These are phyloP conservation scores for Actenoides lindsayi DNA, from an alignment of 2,113 vertebrate genomes.

Conservation along the genomic window DNA sequence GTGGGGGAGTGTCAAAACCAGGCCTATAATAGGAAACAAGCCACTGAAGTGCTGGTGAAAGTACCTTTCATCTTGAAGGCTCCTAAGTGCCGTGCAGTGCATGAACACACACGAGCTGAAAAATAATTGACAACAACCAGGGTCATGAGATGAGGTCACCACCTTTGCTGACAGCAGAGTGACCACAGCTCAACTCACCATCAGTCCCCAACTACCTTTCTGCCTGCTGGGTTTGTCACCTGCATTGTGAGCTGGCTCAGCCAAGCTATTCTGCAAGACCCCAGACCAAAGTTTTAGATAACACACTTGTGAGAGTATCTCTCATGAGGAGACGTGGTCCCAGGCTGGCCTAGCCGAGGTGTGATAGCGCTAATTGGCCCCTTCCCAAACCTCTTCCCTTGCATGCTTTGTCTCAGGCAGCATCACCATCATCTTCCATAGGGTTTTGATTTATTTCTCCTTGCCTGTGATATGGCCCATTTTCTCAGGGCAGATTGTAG, in stretches of 20 bases:
- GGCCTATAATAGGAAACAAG: conserved; percentile 58
- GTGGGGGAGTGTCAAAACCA: conserved; percentile 47
- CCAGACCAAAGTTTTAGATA: not conserved
- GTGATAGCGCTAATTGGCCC: not conserved
- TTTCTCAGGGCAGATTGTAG: not conserved
- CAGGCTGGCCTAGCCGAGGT: fast-evolving
- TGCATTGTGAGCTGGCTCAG: not conserved
- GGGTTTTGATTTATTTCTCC: not conserved
- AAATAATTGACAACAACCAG: not conserved
- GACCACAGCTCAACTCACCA: not conserved
- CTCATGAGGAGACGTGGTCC: not conserved
- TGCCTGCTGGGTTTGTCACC: not conserved
- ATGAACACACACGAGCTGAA: not conserved
- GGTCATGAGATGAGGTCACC: not conserved
- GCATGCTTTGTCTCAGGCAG: not conserved
- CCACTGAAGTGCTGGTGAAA: conserved; percentile 21
- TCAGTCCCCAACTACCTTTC: not conserved
- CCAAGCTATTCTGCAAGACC: not conserved
- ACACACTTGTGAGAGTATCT: not conserved
- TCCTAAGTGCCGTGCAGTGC: not conserved
- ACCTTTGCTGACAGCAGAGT: not conserved
- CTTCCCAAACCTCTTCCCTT: not conserved
- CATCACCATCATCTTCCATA: not conserved
- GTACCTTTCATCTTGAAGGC: conserved; percentile 54
- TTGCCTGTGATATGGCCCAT: not conserved